Base-by-base conservation (phyloP, 1,140 invertebrate genomes). In the Brachionus calyciflorus region DNA sequence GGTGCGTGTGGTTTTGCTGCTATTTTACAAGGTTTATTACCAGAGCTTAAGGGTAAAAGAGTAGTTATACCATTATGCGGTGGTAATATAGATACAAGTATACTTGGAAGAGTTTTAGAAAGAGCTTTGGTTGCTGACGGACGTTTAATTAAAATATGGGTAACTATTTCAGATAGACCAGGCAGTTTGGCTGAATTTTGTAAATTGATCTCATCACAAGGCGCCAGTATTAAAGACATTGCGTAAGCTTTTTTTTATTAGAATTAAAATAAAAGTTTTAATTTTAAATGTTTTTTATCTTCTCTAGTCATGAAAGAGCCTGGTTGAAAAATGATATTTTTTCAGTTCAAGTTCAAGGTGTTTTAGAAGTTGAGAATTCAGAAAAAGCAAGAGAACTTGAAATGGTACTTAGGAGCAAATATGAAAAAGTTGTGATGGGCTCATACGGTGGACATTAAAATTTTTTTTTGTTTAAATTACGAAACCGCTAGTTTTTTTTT, bases 61-160 rank as follows among this genome's bases (percentile, higher is more conserved):
- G 91, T 96, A 9, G 92, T 93, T 0, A 85, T 92, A 30, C 87
- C 91, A 33, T 82, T 95, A 0, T 92, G 91, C 81, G 94, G 94
- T 1, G 93, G 94, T 26, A 96, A 96, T 85, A 96, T 96, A 68
- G 93, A 96, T 81, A 93, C 92, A 3, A 94, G 92, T 0, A 90
- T 94, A 0, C 87, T 96, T 49, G 92, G 93, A 0, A 86, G 93
- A 28, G 92, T 92, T 57, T 85, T 96, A 73, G 94, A 96, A 80
- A 87, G 93, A 57, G 93, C 93, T 21, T 85, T 96, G 80, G 92
- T 92, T 2, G 91, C 90, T 0, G 93, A 95, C 82, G 92, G 92
- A 1, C 87, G 94, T 9, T 85, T 96, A 26, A 86, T 93, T 12
- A 91, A 93, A 81, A 93, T 95, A 82, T 90, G 90, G 80, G 91